Evolutionary conservation across 2,797 vertebrate species (phyloP).

Genomic region (Chaetodon trifasciatus): DNA sequence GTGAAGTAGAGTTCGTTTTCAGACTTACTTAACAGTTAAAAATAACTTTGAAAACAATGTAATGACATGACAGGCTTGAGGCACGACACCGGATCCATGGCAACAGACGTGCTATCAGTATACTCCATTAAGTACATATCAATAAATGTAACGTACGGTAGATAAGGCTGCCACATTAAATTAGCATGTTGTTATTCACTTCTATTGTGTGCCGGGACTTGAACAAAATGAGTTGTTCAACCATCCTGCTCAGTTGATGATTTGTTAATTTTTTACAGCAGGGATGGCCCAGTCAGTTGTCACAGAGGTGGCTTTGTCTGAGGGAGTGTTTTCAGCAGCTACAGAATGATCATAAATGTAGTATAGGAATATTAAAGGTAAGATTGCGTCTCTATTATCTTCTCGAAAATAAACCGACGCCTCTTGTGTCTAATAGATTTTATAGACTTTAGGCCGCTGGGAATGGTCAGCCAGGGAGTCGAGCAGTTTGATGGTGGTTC

Average conservation of each 20-base stretch:
- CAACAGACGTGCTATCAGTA: constrained; percentile 6
- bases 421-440: no score
- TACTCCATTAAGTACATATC: background rate
- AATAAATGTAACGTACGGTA: background rate
- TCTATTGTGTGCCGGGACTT: background rate
- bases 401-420: no score
- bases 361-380: no score
- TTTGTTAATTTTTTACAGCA: background rate
- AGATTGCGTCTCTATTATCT: no score
- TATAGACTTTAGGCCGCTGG: no score
- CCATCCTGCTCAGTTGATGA: constrained; percentile 32
- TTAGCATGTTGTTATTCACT: constrained; percentile 10
- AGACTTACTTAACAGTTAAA: constrained; percentile 24
- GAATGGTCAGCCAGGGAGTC: no score
- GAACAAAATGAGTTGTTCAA: constrained; percentile 6
- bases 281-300: no score
- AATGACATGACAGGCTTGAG: constrained; percentile 2
- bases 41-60: constrained; percentile 8
- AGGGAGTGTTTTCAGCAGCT: no score
- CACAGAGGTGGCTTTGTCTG: no score
- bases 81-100: constrained; percentile 10
- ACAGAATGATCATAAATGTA: no score
- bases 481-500: no score
- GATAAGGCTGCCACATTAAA: constrained; percentile 26
- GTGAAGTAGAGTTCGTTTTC: constrained; percentile 15